These are phyloP conservation scores for Sarcophaga peregrina DNA, from an alignment of 1,140 invertebrate species.

Conservation along the genomic window DNA sequence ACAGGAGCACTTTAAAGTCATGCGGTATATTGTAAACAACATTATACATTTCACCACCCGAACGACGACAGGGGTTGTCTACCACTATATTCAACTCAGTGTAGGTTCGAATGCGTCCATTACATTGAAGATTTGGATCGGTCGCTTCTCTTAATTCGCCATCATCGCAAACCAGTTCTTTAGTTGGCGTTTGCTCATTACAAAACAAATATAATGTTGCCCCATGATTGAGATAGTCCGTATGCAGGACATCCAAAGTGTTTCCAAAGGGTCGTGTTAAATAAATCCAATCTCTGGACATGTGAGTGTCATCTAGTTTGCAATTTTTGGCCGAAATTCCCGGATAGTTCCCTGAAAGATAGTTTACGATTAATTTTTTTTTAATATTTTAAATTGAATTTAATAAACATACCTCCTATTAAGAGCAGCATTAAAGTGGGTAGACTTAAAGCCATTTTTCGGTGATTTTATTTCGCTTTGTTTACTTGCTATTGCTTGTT, in stretches of 20 bases:
- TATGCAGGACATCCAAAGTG: background rate
- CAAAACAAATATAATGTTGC: background rate
- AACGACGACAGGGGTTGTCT: background rate
- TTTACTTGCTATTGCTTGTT: too few species aligned
- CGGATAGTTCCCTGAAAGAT: background rate
- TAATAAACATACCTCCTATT: too few species aligned
- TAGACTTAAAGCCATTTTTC: too few species aligned
- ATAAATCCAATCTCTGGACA: background rate
- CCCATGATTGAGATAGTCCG: background rate
- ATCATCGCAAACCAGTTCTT: background rate
- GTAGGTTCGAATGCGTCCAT: background rate
- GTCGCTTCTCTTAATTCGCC: background rate
- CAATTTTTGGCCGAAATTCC: background rate
- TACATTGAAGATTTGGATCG: background rate
- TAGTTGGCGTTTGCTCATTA: background rate
- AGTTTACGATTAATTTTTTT: background rate
- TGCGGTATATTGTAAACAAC: background rate
- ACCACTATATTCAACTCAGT: background rate
- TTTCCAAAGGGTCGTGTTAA: background rate
- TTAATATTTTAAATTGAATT: too few species aligned
- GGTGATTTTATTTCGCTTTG: too few species aligned
- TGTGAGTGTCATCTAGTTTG: background rate
- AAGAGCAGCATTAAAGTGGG: too few species aligned
- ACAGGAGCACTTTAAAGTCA: background rate
- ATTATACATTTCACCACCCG: background rate